Evolutionary conservation across 2,113 vertebrate species (phyloP), one percentile per base, ranked within the genome.

Genomic region (Etheostoma spectabile): DNA sequence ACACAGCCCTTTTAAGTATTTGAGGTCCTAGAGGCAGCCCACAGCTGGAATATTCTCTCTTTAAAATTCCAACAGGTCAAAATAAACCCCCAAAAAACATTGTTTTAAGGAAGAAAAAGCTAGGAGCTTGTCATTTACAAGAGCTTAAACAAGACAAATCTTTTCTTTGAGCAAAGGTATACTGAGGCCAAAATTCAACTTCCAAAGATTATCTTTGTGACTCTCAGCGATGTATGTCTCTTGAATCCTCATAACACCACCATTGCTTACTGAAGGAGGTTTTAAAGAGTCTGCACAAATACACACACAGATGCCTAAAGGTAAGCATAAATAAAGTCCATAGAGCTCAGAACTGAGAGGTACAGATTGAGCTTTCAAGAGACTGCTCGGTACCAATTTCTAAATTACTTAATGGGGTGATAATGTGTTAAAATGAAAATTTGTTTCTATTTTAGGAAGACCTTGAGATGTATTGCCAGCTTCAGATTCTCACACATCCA

Each of bases 401-500:
- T 73, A 84, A 92, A 94, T 82, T 86, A 89, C 77, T 93, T 92
- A 92, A 94, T 91, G 68, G 83, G 82, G 62, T 77, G 85, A 73
- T 90, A 88, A 88, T 91, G 82, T 91, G 74, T 83, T 89, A 77
- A 90, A 91, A 88, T 85, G 72, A 86, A 91, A 84, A 90, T 88
- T 48, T 84, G 74, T 79, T 82, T 91, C 91, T 93, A 91, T 94
- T 94, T 91, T 86, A 77, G 80, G 90, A 77, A 85, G 79, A 87
- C 56, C 68, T 89, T 74, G 59, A 88, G 60, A 84, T 80, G 77
- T 42, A 77, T 84, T 81, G 81, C 82, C 19, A 51, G 57, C 80
- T 90, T 64, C 78, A 62, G 45, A 76, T 49, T 57, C 63, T 77
- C 69, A 7, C 64, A 63, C 65, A 71, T 87, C 66, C 48, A 30